Evolutionary conservation across 1,140 invertebrate species (phyloP).

Genomic region (Leptinotarsa undecemlineata): DNA sequence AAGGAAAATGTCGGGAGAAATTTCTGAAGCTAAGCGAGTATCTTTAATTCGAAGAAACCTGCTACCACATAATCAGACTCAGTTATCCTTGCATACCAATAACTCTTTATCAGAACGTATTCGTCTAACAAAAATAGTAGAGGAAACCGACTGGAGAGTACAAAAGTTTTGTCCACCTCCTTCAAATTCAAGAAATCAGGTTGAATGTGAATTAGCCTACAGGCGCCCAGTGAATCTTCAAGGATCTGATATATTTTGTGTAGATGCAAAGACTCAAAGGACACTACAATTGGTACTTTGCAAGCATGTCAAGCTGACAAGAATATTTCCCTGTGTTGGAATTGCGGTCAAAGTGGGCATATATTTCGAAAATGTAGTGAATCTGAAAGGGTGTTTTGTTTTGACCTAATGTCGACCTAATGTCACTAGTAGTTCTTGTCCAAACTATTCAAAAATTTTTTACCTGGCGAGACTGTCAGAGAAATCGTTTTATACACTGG

Average conservation of each 20-base stretch:
- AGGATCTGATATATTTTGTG: no score
- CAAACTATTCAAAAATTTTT: no score
- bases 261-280: no score
- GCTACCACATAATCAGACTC: neutral
- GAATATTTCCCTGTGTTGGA: neutral
- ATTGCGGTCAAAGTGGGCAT: neutral
- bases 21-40: neutral
- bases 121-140: neutral
- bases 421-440: neutral
- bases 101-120: neutral
- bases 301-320: no score
- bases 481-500: no score
- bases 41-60: neutral
- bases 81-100: neutral
- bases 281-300: no score
- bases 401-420: neutral
- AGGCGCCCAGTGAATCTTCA: no score
- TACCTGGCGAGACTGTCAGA: no score
- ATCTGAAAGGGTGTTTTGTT: constrained; percentile 10
- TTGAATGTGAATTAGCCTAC: no score
- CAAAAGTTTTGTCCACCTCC: no score
- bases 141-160: neutral
- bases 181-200: no score
- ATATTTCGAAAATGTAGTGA: neutral
- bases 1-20: neutral